These are phyloP conservation scores for Lissonota sp. DNA, from an alignment of 2,888 invertebrate species.

Conservation along the genomic window DNA sequence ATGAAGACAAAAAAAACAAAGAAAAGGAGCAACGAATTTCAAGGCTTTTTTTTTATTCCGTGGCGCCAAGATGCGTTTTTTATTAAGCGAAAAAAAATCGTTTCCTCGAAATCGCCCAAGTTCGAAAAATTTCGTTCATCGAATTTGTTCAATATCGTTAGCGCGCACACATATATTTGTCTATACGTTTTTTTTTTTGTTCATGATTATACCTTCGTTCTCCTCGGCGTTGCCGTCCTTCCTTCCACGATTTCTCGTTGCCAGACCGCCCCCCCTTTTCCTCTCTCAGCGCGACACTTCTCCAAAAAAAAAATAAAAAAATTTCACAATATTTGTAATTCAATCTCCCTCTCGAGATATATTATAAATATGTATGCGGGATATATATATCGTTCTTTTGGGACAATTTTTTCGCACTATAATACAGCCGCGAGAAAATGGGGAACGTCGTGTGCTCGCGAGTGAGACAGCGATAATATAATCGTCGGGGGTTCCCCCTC, in stretches of 20 bases:
- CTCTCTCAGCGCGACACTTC: conserved; percentile 3
- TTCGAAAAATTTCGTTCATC: conserved; percentile 14
- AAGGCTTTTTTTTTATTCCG: not conserved
- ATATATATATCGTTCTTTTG: conserved; percentile 1
- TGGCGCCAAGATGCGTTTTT: not conserved
- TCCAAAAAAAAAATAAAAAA: not conserved
- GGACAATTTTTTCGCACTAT: not conserved
- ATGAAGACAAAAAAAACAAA: not conserved
- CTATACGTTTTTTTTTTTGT: conserved; percentile 30
- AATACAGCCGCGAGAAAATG: conserved; percentile 3
- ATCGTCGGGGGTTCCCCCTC: not conserved
- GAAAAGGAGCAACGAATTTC: not conserved
- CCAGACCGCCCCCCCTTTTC: not conserved
- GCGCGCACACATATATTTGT: conserved; percentile 6
- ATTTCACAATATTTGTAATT: not conserved
- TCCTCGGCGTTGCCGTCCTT: conserved; percentile 21
- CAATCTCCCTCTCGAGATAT: too few relatives aligned
- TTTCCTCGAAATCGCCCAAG: not conserved
- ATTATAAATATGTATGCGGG: not conserved
- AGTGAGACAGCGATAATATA: conserved; percentile 50
- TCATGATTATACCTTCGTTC: conserved; percentile 22
- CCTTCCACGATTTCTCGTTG: not conserved
- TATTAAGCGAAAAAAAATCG: not conserved
- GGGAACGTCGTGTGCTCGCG: conserved; percentile 36
- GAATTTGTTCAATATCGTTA: conserved; percentile 28